Evolutionary conservation across 37 sponge, comb jelly and placozoan genomes (phyloP), one percentile per base, ranked within the genome.

Genomic region (Crambe crambe): DNA sequence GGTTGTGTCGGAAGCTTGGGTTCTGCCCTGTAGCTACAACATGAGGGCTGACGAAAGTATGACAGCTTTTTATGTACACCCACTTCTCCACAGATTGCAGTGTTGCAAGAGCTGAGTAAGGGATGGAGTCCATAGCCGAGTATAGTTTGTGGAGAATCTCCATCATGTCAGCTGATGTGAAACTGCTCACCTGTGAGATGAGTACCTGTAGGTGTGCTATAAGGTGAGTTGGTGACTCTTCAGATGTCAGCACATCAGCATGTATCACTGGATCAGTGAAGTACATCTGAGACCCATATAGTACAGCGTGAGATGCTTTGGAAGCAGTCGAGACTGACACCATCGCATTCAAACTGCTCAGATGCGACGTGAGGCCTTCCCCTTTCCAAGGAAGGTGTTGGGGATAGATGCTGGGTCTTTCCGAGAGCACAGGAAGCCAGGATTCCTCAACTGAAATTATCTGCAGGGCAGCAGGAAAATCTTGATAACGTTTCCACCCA

Each of bases 361-460:
- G 62, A 29, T 82, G 73, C 17, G 73, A 82, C 0, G n/a, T 56
- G 38, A 23, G 39, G 56, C 29, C 57, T 5, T 10, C 1, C 23
- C 86, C 86, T 66, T 72, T 79, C 86, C 86, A 86, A 2, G 27
- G 20, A 37, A 86, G 41, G 12, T 68, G 37, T 17, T 26, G 2
- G 10, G 86, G 80, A 37, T 86, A 86, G 41, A 37, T 27, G 22
- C 10, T 35, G 8, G 86, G 86, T 21, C 56, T 58, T 3, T 5
- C 27, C 31, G 39, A 21, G 27, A 22, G 41, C 37, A 86, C 58
- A 30, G 86, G 86, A 1, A 86, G 70, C 85, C 85, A 85, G 58
- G 42, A 58, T 17, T 1, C 0, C 32, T 70, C 42, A 10, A 3
- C 22, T 38, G 38, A 8, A 61, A 70, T 20, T 1, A 37, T 31